A percentile compares a stretch with the other conserved stretches of the same genome.
Conservation (phyloP, 2,797 vertebrate genomes). For the Rhynchotus rufescens region DNA sequence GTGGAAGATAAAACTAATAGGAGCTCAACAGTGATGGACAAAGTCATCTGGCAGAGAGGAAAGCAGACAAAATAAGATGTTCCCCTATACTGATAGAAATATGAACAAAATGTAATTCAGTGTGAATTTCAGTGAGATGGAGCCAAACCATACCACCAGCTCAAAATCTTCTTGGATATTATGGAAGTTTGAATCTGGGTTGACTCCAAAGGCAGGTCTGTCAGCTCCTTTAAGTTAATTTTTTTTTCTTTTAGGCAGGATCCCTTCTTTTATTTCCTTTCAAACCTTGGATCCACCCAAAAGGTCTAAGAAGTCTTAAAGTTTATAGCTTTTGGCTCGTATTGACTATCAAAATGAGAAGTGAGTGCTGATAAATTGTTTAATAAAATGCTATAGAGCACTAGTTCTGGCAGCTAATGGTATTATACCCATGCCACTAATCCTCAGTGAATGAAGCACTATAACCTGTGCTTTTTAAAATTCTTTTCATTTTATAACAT, state of each 20-base stretch:
- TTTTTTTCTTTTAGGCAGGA: not conserved
- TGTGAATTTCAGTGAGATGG: not conserved
- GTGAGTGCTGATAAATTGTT: not conserved
- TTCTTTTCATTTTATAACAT: not conserved
- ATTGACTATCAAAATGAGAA: not conserved
- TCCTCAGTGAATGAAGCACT: not conserved
- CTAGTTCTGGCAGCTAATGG: not conserved
- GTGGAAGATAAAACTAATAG: not conserved
- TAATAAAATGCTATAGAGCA: not conserved
- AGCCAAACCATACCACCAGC: not conserved
- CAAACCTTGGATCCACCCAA: not conserved
- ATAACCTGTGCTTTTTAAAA: not conserved
- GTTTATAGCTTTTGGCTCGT: constrained; percentile 22
- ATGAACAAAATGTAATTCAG: not conserved
- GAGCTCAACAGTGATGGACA: not conserved
- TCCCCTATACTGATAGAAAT: not conserved
- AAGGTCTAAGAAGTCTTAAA: not conserved
- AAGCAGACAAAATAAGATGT: not conserved
- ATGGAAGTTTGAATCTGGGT: not conserved
- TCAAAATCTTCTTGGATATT: constrained; percentile 13
- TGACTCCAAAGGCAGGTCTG: not conserved
- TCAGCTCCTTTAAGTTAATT: not conserved
- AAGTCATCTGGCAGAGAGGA: not conserved
- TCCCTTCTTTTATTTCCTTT: not conserved
- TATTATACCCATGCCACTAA: not conserved